A percentile compares a stretch with the other conserved stretches of the same genome.
Conservation (phyloP, 2,888 invertebrate species). For the Diadegma fenestrale region DNA sequence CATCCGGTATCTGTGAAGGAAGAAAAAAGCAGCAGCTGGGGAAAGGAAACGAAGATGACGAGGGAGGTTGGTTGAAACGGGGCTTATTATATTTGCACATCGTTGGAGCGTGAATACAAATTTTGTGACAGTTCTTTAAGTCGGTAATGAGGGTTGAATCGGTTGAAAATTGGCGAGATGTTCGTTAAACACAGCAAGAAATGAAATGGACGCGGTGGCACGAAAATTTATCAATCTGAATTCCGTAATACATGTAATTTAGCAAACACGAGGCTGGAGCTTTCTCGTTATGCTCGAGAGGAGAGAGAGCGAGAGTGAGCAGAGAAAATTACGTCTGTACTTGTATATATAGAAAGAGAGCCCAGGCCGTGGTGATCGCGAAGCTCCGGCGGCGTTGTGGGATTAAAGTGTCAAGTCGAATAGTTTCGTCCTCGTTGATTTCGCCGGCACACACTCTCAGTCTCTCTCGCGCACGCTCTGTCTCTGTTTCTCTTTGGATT, state of each 20-base stretch:
- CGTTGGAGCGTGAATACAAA: constrained; percentile 63
- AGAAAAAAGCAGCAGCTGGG: background rate
- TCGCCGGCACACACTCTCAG: constrained; percentile 35
- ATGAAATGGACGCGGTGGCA: constrained; percentile 34
- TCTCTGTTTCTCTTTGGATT: constrained; percentile 33
- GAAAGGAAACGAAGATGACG: constrained; percentile 41
- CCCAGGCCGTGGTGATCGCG: constrained; percentile 30
- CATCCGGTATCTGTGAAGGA: constrained; percentile 31
- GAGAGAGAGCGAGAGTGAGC: background rate
- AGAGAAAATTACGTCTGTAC: background rate
- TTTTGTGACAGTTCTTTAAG: constrained; percentile 55
- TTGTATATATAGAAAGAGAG: constrained; percentile 26
- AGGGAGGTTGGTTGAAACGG: constrained; percentile 18
- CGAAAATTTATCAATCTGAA: constrained; percentile 65
- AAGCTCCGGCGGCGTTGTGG: constrained; percentile 62
- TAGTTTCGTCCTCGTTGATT: constrained; percentile 69
- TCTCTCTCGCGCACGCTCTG: constrained; percentile 7
- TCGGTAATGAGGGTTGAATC: constrained; percentile 61
- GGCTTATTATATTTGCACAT: constrained; percentile 63
- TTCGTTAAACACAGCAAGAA: constrained; percentile 46
- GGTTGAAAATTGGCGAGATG: constrained; percentile 56
- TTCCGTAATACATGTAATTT: constrained; percentile 63
- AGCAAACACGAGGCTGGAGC: constrained; percentile 32
- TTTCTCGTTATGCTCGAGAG: constrained; percentile 24
- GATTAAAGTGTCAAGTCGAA: constrained; percentile 71